Evolutionary conservation across 2,113 vertebrate genomes (phyloP), one percentile per base, ranked within the genome.

Genomic region (Channa argus): DNA sequence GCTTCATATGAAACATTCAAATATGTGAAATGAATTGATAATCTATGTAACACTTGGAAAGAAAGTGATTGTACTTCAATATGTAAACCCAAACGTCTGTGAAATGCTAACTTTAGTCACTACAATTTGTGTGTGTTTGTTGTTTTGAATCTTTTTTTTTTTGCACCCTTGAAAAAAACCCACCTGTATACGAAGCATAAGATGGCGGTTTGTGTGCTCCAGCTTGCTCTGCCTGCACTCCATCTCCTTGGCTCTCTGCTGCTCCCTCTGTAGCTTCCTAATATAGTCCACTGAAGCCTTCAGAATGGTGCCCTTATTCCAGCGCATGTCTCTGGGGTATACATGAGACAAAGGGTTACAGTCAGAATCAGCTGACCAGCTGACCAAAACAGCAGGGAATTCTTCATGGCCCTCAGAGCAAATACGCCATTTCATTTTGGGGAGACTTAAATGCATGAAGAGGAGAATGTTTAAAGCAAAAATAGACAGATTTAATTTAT

Each of bases 241-340:
- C 6, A 97, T 89, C 67, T 98, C 97, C 54, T 96, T 97, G 24
- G 96, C 95, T 50, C 96, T 94, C 41, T 98, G 97, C 69, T 97
- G 98, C 3, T 99, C 98, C 75, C 96, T 75, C 55, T 99, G 97
- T 49, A 99, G 91, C 80, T 96, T 97, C 7, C 96, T 95, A 88
- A 98, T 98, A 50, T 98, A 98, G 91, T 98, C 97, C 75, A 98
- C 97, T 0, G 97, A 98, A 0, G 96, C 97, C 82, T 98, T 98
- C 46, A 98, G 91, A 90, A 98, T 98, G 65, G 96, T 98, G 51
- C 97, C 97, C 85, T 98, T 98, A 91, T 98, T 98, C 97, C 96
- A 98, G 80, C 97, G 96, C 95, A 96, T 95, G 86, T 98, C 97
- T 86, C 97, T 98, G 88, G 69, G 74, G 82, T 59, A 82, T 51